Evolutionary conservation across 2,797 vertebrate species (phyloP), one percentile per base, ranked within the genome.

Genomic region (Microctenopoma lineatum): DNA sequence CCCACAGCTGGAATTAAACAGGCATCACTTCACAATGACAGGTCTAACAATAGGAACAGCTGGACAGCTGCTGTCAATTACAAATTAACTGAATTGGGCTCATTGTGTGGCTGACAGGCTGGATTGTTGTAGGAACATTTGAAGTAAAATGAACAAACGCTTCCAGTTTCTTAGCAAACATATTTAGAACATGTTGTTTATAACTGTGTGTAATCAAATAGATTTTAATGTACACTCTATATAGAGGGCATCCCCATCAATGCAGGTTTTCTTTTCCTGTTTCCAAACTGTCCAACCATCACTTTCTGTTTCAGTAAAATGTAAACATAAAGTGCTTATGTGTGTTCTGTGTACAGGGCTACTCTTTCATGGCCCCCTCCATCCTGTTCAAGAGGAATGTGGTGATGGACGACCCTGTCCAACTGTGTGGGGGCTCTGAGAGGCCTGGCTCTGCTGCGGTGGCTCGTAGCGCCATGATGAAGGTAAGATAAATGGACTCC

Each of bases 341-440:
- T 81, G 34, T 75, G 32, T 39, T 83, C 50, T 87, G 42, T 66
- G 54, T 59, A 38, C 77, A 99, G 98, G 98, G 98, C 59, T 99
- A 99, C 89, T 99, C 98, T 64, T 99, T 99, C 66, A 97, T 99
- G 88, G 96, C 97, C 64, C 98, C 98, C 46, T 99, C 98, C 75
- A 99, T 99, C 82, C 94, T 99, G 61, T 99, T 99, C 88, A 99
- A 98, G 93, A 97, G 96, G 80, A 99, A 99, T 47, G 97, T 95
- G 52, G 97, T 98, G 80, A 96, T 97, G 87, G 93, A 96, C 47
- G 97, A 98, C 77, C 94, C 94, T 13, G 89, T 96, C 68, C 96
- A 97, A 91, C 94, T 97, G 90, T 96, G 95, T 56, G 79, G 94
- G 54, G 95, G 90, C 52, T 91, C 92, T 3, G 96, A 99, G 59